These are phyloP conservation scores for Poicephalus meyeri DNA, from an alignment of 2,113 vertebrate species.

Conservation along the genomic window DNA sequence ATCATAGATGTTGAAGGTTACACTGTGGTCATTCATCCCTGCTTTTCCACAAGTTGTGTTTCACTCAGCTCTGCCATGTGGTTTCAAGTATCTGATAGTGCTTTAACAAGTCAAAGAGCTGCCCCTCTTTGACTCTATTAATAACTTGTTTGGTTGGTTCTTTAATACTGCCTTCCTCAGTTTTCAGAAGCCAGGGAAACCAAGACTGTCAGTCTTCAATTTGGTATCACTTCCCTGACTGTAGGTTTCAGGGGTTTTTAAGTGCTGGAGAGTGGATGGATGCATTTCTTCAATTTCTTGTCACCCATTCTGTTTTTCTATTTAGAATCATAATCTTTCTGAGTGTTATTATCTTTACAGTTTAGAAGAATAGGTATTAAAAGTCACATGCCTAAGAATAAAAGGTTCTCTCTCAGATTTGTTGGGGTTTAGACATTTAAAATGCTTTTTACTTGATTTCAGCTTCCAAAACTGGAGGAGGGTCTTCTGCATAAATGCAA, in stretches of 20 bases:
- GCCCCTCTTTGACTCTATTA: neutral
- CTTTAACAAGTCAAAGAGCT: neutral
- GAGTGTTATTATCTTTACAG: neutral
- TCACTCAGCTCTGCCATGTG: neutral
- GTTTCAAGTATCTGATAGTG: neutral
- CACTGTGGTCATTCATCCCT: neutral
- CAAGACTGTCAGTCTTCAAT: neutral
- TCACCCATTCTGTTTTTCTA: neutral
- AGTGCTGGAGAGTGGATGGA: neutral
- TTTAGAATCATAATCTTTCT: neutral
- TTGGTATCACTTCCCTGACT: neutral
- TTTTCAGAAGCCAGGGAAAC: neutral
- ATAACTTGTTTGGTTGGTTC: neutral
- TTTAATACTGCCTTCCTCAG: neutral
- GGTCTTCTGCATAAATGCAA: constrained; percentile 69
- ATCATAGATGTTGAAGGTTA: neutral
- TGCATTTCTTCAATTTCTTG: neutral
- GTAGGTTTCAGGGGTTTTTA: neutral
- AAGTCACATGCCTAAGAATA: neutral
- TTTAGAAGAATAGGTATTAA: neutral
- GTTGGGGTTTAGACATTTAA: constrained; percentile 34
- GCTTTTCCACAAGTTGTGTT: neutral
- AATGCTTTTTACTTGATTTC: constrained; percentile 33
- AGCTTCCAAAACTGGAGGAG: constrained; percentile 45
- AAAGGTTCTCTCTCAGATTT: neutral